Evolutionary conservation across 2,888 invertebrate species (phyloP).

Genomic region (Nowickia ferox): DNA sequence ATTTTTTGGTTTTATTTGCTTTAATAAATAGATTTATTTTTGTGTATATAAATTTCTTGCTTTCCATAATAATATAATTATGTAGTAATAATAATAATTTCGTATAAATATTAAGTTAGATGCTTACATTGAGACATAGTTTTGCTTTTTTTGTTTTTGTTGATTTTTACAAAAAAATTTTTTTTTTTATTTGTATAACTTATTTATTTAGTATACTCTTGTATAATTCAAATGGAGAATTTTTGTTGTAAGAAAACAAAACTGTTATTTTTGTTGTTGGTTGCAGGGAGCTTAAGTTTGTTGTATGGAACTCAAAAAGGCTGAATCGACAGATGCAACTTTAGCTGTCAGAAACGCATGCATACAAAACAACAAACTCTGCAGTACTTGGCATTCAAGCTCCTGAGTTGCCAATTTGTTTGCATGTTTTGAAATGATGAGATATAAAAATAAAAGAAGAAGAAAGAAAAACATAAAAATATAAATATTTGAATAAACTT

Average conservation of each 20-base stretch:
- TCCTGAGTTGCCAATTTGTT: slow-evolving; percentile 86
- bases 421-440: slow-evolving; percentile 54
- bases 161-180: slow-evolving; percentile 24
- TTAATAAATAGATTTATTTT: slow-evolving; percentile 48
- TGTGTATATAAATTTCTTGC: slow-evolving; percentile 41
- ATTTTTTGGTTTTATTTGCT: too few relatives aligned
- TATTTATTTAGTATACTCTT: slow-evolving; percentile 54
- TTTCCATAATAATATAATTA: slow-evolving; percentile 39
- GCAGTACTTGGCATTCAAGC: slow-evolving; percentile 95
- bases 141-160: slow-evolving; percentile 34
- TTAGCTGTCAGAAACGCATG: slow-evolving; percentile 98
- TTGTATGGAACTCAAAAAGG: slow-evolving; percentile 92
- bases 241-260: slow-evolving; percentile 43
- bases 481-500: slow-evolving; percentile 48
- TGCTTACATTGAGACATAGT: slow-evolving; percentile 53
- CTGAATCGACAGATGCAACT: slow-evolving; percentile 97
- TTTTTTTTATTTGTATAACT: slow-evolving; percentile 18
- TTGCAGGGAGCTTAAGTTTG: slow-evolving; percentile 79
- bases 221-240: slow-evolving; percentile 37
- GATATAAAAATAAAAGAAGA: slow-evolving; percentile 68
- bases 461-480: slow-evolving; percentile 53
- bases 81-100: slow-evolving; percentile 48
- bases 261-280: slow-evolving; percentile 34
- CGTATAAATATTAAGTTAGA: slow-evolving; percentile 62
- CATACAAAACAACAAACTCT: slow-evolving; percentile 96